Evolutionary conservation across 2,113 vertebrate species (phyloP).

Genomic region (Thamnaconus septentrionalis): DNA sequence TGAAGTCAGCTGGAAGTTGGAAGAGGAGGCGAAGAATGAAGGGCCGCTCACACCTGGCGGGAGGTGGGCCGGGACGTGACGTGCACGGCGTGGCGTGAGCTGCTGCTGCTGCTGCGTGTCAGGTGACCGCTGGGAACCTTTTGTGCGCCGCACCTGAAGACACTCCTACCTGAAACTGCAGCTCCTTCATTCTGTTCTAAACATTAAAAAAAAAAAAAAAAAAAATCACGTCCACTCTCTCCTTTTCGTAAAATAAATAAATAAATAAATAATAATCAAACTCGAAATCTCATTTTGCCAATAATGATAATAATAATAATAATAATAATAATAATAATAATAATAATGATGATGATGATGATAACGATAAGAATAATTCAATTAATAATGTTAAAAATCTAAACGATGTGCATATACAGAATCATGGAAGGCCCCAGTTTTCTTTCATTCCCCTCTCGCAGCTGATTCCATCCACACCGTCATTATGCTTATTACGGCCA

Average conservation of each 20-base stretch:
- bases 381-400: too few relatives aligned
- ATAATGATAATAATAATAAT: too few relatives aligned
- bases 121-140: conserved; percentile 59
- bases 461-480: not conserved
- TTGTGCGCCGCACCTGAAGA: conserved; percentile 38
- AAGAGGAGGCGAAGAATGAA: conserved; percentile 47
- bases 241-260: too few relatives aligned
- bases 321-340: too few relatives aligned
- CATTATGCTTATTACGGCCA: not conserved
- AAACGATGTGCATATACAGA: too few relatives aligned
- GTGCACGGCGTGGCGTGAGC: too few relatives aligned
- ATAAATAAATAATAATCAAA: too few relatives aligned
- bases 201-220: not conserved
- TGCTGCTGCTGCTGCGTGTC: conserved; percentile 42
- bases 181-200: not conserved
- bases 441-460: not conserved
- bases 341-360: too few relatives aligned
- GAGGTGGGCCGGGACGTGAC: conserved; percentile 18
- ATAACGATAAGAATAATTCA: too few relatives aligned
- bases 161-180: conserved; percentile 61
- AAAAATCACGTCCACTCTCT: not conserved
- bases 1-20: conserved; percentile 68
- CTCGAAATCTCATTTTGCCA: too few relatives aligned
- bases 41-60: conserved; percentile 74
- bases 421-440: too few relatives aligned